Conservation (phyloP, 2,113 vertebrate genomes). For the Xiphias gladius region DNA sequence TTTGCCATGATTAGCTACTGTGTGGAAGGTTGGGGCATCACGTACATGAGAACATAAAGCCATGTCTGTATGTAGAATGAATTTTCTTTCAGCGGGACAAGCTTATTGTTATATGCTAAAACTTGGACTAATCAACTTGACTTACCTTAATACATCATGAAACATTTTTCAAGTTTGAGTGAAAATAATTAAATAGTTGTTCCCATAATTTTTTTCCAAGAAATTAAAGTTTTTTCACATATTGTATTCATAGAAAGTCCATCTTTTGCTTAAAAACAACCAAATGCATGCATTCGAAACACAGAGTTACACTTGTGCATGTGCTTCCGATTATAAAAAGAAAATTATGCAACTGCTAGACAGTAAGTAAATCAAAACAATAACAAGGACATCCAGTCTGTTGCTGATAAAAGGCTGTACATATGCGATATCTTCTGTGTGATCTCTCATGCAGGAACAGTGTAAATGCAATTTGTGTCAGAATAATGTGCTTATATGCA, state of each 20-base stretch:
- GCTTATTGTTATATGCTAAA: too few species aligned
- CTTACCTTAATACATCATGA: too few species aligned
- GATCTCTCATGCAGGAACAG: constrained; percentile 30
- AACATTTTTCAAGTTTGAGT: too few species aligned
- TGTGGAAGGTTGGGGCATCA: too few species aligned
- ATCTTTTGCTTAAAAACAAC: background rate
- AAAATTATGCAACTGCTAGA: constrained; percentile 8
- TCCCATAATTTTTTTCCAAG: too few species aligned
- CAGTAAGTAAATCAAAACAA: constrained; percentile 13
- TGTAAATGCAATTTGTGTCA: constrained; percentile 54
- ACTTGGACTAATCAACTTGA: too few species aligned
- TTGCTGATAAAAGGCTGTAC: constrained; percentile 17
- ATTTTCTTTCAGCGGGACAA: too few species aligned
- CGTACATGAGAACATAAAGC: too few species aligned
- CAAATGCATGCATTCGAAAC: background rate
- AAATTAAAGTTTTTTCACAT: background rate
- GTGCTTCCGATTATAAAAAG: constrained; percentile 4
- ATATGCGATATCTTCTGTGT: constrained; percentile 13
- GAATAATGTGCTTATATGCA: constrained; percentile 67
- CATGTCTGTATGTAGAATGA: too few species aligned
- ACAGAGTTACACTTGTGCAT: background rate
- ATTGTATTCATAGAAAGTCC: background rate
- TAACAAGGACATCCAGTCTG: constrained; percentile 4
- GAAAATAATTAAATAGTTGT: too few species aligned
- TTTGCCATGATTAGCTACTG: too few species aligned